phyloP scores from a whole-genome alignment of 2,113 vertebrate genomes.

The Lynx canadensis region DNA sequence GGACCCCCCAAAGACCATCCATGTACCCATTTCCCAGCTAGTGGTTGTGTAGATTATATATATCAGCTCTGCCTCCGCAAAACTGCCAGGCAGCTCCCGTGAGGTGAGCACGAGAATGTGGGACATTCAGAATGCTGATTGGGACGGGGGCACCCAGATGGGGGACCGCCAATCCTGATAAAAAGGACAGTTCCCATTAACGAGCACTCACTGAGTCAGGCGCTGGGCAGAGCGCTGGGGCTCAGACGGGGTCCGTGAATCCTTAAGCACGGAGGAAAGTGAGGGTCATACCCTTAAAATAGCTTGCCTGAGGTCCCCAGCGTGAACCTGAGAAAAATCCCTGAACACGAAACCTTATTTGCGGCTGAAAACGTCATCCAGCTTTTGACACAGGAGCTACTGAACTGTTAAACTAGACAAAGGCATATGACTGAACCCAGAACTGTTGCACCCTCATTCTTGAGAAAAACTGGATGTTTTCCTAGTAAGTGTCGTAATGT shows the following conservation, averaged over 20 bases:
- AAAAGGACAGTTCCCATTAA: not conserved
- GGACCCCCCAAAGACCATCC: not conserved
- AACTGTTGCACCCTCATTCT: not conserved
- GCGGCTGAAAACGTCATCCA: not conserved
- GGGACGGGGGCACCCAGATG: not conserved
- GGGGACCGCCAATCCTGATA: fast-evolving
- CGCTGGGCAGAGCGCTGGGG: not conserved
- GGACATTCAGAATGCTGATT: not conserved
- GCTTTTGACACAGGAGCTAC: not conserved
- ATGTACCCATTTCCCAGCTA: no score
- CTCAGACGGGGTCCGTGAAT: not conserved
- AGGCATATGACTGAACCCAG: not conserved
- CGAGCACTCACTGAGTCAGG: not conserved
- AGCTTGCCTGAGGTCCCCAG: not conserved
- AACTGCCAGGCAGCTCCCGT: not conserved
- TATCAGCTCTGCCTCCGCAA: not conserved
- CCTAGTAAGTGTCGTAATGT: not conserved
- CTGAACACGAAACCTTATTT: not conserved
- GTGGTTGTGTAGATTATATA: not conserved
- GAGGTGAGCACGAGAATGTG: not conserved
- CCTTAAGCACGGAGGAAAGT: not conserved
- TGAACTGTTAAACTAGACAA: not conserved
- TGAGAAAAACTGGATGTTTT: not conserved
- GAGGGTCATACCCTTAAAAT: not conserved
- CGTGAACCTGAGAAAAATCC: no score